A percentile compares a stretch with the other conserved stretches of the same genome.
phyloP scores from a whole-genome alignment of 2,113 vertebrate species.

The Notechis scutatus region DNA sequence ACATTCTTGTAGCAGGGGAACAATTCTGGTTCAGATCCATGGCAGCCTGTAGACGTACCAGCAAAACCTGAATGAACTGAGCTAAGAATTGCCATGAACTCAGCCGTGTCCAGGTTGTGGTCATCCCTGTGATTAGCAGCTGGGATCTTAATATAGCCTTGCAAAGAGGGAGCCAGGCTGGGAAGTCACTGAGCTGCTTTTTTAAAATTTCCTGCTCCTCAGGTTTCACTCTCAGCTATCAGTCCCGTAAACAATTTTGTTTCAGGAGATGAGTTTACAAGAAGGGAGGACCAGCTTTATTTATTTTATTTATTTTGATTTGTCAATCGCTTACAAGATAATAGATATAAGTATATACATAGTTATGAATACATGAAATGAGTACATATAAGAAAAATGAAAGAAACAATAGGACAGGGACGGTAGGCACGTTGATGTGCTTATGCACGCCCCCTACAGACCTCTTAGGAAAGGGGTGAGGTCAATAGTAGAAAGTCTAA shows the following conservation, averaged over 20 bases:
- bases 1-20: background rate
- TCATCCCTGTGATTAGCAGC: slow-evolving; percentile 39
- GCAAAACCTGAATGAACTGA: background rate
- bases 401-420: too few relatives aligned
- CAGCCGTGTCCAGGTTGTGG: fast-evolving
- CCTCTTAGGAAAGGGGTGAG: too few relatives aligned
- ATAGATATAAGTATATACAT: too few relatives aligned
- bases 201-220: background rate
- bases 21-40: background rate
- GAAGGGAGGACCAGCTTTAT: background rate
- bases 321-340: too few relatives aligned
- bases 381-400: too few relatives aligned
- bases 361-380: too few relatives aligned
- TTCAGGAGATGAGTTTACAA: background rate
- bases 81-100: background rate
- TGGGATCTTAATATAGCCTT: slow-evolving; percentile 58
- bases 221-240: background rate
- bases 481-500: too few relatives aligned
- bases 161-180: slow-evolving; percentile 2
- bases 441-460: too few relatives aligned
- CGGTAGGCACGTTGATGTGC: too few relatives aligned
- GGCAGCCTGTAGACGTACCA: background rate
- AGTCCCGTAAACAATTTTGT: background rate
- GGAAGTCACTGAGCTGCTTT: slow-evolving; percentile 44
- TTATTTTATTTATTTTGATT: too few relatives aligned